These are phyloP conservation scores for Diachasma alloeum DNA, from an alignment of 1,140 invertebrate species.

Conservation along the genomic window DNA sequence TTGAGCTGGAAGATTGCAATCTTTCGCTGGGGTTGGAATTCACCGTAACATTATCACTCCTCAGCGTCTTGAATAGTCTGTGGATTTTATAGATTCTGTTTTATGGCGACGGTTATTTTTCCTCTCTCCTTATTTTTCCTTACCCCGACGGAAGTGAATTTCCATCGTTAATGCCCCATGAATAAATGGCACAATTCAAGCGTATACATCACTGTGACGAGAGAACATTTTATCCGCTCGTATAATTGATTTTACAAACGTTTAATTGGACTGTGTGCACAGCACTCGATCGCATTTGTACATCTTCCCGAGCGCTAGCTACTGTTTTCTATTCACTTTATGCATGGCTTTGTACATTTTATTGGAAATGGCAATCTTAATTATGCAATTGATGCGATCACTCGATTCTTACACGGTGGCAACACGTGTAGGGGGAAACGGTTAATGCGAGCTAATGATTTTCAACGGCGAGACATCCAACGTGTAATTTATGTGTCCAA, in stretches of 20 bases:
- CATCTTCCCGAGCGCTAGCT: neutral
- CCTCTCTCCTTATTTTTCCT: neutral
- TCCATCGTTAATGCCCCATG: neutral
- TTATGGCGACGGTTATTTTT: neutral
- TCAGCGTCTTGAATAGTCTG: conserved; percentile 39
- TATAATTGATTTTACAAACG: neutral
- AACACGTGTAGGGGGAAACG: neutral
- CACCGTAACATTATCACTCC: conserved; percentile 48
- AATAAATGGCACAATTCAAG: neutral
- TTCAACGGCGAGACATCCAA: too few species aligned
- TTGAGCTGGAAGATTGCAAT: conserved; percentile 37
- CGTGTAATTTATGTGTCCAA: too few species aligned
- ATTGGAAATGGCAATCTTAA: neutral
- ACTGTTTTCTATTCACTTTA: neutral
- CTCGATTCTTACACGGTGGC: too few species aligned
- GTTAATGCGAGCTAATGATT: neutral
- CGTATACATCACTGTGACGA: neutral
- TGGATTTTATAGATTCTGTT: conserved; percentile 39
- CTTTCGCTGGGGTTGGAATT: conserved; percentile 38
- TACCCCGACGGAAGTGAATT: neutral
- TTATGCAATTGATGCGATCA: neutral
- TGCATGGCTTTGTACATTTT: neutral
- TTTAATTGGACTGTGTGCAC: neutral
- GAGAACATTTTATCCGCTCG: neutral
- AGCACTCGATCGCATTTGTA: neutral